Conservation (phyloP, 2,113 vertebrate genomes). For the Tonatia bakeri region DNA sequence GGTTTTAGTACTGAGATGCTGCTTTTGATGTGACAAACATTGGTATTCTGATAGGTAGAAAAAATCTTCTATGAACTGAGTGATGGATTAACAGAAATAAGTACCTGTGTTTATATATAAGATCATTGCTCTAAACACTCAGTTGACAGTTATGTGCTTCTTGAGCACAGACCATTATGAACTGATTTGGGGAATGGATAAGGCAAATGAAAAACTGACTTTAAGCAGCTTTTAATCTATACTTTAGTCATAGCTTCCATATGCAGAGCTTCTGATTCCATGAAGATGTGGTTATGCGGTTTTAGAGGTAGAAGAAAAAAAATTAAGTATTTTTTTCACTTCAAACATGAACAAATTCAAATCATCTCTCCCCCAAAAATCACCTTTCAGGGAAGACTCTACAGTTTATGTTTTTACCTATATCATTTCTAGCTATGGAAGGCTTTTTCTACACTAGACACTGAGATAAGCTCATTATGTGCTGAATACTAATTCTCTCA, state of each 20-base stretch:
- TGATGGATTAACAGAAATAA: neutral
- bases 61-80: neutral
- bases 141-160: neutral
- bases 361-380: neutral
- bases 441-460: neutral
- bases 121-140: neutral
- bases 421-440: neutral
- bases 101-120: neutral
- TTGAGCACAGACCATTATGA: neutral
- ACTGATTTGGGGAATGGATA: neutral
- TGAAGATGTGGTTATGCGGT: neutral
- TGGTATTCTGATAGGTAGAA: neutral
- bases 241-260: neutral
- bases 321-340: neutral
- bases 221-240: neutral
- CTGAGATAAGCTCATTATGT: neutral
- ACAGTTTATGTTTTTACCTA: neutral
- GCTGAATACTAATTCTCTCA: neutral
- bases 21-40: neutral
- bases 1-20: neutral
- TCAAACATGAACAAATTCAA: neutral
- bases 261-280: neutral
- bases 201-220: neutral
- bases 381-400: neutral
- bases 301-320: neutral